Conservation (phyloP, 2,888 invertebrate genomes). For the Heliconius sara region DNA sequence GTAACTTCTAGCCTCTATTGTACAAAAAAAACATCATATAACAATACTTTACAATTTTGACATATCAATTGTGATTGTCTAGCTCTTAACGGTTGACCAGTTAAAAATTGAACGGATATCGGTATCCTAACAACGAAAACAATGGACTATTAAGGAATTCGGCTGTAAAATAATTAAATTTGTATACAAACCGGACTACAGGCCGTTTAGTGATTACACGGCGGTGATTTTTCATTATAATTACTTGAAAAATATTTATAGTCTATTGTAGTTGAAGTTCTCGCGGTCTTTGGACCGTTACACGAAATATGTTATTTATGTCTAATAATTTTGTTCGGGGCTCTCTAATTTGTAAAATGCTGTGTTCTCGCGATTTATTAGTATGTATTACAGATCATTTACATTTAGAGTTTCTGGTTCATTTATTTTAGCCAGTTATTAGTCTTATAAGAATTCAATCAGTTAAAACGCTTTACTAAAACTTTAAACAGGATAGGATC, state of each 20-base stretch:
- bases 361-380: slow-evolving; percentile 53
- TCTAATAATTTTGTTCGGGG: slow-evolving; percentile 65
- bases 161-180: slow-evolving; percentile 44
- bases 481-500: too few species aligned
- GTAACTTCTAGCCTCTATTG: neutral
- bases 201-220: slow-evolving; percentile 40
- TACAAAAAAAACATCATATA: neutral
- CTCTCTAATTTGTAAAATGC: slow-evolving; percentile 47
- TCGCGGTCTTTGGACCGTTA: slow-evolving; percentile 54
- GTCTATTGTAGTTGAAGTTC: slow-evolving; percentile 70
- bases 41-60: slow-evolving; percentile 5
- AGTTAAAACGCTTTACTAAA: too few species aligned
- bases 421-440: too few species aligned
- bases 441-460: too few species aligned
- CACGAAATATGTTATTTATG: slow-evolving; percentile 69
- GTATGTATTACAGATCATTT: slow-evolving; percentile 21
- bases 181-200: slow-evolving; percentile 33
- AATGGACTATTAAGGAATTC: slow-evolving; percentile 41
- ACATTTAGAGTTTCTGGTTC: too few species aligned
- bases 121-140: slow-evolving; percentile 44
- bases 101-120: slow-evolving; percentile 46
- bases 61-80: slow-evolving; percentile 10
- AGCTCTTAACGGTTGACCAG: slow-evolving; percentile 31
- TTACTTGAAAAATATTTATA: slow-evolving; percentile 79
- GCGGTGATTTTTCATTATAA: slow-evolving; percentile 76